Percentiles rank a stretch among this genome's conserved stretches.
phyloP scores from a whole-genome alignment of 2,888 invertebrate genomes.

The Aporophyla lueneburgensis region DNA sequence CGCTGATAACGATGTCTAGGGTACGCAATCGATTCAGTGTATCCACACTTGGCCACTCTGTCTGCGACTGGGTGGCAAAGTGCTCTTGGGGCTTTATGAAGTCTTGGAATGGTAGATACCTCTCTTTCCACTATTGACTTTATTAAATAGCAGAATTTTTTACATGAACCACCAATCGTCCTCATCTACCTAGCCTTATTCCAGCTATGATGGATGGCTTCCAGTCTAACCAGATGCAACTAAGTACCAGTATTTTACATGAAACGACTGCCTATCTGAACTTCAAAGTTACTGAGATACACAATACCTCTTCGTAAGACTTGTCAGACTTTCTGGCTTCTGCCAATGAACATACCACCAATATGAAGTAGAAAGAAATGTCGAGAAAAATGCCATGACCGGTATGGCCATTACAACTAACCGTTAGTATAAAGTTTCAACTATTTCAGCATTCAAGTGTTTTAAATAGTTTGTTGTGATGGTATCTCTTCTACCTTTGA shows the following conservation, averaged over 20 bases:
- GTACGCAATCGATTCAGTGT: not conserved
- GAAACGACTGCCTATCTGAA: too few relatives aligned
- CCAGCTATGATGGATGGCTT: too few relatives aligned
- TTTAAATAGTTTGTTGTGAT: slow-evolving; percentile 66
- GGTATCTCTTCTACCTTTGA: slow-evolving; percentile 68
- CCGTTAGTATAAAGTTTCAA: slow-evolving; percentile 54
- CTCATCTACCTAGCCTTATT: too few relatives aligned
- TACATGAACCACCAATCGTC: not conserved
- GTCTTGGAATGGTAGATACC: not conserved
- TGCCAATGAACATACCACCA: not conserved
- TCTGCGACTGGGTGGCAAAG: not conserved
- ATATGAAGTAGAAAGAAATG: slow-evolving; percentile 7
- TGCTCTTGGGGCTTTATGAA: not conserved
- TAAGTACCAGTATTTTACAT: too few relatives aligned
- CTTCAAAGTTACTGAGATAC: too few relatives aligned
- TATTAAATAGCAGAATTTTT: not conserved
- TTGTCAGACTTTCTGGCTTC: too few relatives aligned
- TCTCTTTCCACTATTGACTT: not conserved
- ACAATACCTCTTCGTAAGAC: too few relatives aligned
- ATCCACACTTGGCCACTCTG: not conserved
- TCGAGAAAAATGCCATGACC: slow-evolving; percentile 13
- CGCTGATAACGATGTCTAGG: not conserved
- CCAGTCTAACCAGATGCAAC: too few relatives aligned
- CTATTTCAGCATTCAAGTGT: slow-evolving; percentile 58
- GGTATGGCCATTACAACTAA: slow-evolving; percentile 10